These are phyloP conservation scores for Trilocha varians DNA, from an alignment of 2,888 invertebrate species.

Conservation along the genomic window DNA sequence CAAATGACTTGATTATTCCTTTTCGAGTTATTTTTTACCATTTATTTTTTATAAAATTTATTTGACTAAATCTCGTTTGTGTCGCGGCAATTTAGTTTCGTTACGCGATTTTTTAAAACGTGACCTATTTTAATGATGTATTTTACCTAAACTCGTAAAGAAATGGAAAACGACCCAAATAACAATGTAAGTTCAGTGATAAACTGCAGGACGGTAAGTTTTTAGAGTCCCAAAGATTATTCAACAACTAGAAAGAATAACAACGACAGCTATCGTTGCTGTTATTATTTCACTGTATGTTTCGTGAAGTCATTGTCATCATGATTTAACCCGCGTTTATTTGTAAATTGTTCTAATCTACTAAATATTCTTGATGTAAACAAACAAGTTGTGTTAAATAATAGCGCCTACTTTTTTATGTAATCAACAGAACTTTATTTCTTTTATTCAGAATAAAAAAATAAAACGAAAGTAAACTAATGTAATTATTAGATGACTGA, in stretches of 20 bases:
- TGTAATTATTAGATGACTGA: too few relatives aligned
- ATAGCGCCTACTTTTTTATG: not conserved
- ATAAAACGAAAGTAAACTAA: too few relatives aligned
- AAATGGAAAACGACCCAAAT: constrained; percentile 70
- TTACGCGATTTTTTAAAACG: constrained; percentile 46
- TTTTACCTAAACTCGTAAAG: constrained; percentile 54
- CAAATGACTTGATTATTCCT: constrained; percentile 69
- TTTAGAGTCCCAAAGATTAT: too few relatives aligned
- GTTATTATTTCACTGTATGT: not conserved
- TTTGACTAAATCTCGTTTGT: constrained; percentile 66
- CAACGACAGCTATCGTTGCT: too few relatives aligned
- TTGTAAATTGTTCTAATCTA: too few relatives aligned
- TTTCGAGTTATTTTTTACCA: constrained; percentile 64
- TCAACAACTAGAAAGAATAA: too few relatives aligned
- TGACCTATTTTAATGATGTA: constrained; percentile 58
- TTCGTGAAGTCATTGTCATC: not conserved
- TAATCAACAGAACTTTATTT: too few relatives aligned
- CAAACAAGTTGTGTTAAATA: not conserved
- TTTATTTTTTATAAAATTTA: constrained; percentile 62
- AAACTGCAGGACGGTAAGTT: too few relatives aligned
- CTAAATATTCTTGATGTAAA: too few relatives aligned
- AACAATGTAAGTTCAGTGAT: constrained; percentile 67
- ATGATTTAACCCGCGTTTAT: not conserved
- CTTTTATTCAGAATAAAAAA: too few relatives aligned
- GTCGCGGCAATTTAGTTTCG: constrained; percentile 46